Evolutionary conservation across 2,797 vertebrate species (phyloP), one percentile per base, ranked within the genome.

Genomic region (Paguma larvata): DNA sequence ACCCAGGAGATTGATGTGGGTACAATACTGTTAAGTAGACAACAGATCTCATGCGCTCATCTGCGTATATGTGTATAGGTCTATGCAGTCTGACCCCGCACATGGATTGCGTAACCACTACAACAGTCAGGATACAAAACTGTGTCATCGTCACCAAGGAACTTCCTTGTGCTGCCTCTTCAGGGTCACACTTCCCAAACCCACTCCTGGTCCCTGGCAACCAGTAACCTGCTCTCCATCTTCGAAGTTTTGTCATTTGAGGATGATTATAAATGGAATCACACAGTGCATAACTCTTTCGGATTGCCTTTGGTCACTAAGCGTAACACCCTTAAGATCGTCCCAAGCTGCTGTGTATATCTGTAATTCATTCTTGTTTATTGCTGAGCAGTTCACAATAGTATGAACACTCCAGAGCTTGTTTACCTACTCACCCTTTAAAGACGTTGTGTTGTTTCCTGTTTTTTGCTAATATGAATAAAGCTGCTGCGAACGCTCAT

Each of bases 371-470:
- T 86, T 92, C 70, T 8, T 92, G 82, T 93, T 70, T 34, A 78
- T 56, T 70, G 34, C 13, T 65, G 11, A 82, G 63, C 62, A 27
- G 44, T 53, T 53, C 9, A 38, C 25, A 53, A 48, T 32, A 27
- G 18, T 27, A 73, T 65, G 30, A 25, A 84, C 63, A 21, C 8
- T 27, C 2, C 34, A 75, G 46, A 68, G 14, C 75, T 85, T 75
- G 23, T 75, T 89, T 73, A 92, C 48, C 38, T 56, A 41, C n/a
- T 77, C 30, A 89, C 6, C 34, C 56, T 10, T 80, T 41, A 83
- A 82, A 46, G 34, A 89, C 34, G 62, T 89, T 82, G n/a, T 87
- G n/a, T 53, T 92, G 12, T 89, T 84, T 95, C 38, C 79, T 70
- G 46, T 10, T 91, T 53, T 72, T 84, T 51, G 59, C 77, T 65